Evolutionary conservation across 2,797 vertebrate genomes (phyloP), one percentile per base, ranked within the genome.

Genomic region (Gymnocypris eckloni): DNA sequence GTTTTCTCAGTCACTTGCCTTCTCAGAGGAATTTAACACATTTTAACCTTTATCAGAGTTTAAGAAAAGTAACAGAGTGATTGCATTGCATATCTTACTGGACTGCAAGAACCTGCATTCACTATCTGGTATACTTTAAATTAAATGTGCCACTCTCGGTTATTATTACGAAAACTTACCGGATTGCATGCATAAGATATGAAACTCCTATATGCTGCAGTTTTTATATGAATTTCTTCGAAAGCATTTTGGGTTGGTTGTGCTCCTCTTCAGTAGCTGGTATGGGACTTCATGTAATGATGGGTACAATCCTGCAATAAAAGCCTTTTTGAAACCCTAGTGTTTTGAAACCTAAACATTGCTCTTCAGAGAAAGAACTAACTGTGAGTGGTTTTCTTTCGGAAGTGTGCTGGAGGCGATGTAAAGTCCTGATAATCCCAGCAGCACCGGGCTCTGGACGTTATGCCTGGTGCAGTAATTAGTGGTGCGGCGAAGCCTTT

Each of bases 401-500:
- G 41, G 54, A 82, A 81, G 67, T 59, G 83, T 61, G 73, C 86
- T 45, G 73, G 73, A 84, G 75, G 79, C 85, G 79, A 43, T 54
- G 56, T 75, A 75, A 77, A 78, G 81, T 84, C 61, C 45, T 69
- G 45, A 43, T 82, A 61, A 85, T 88, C 85, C 85, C 72, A 73
- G 69, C 28, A 83, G 81, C 66, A 54, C 70, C 20, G 22, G 48
- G 77, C 82, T 61, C 70, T 70, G 54, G 79, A 59, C 80, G 69
- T 50, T 82, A 76, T 13, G 81, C 71, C 75, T 70, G 59, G 82
- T 85, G 72, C 77, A 82, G 83, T 86, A 87, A 88, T 89, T 88
- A 86, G 79, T 54, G 77, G 81, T 20, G 41, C 10, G 67, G 72
- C 12, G 66, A 69, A 87, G 89, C 90, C 91, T 92, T 91, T 94